Evolutionary conservation across 2,888 invertebrate genomes (phyloP).

Genomic region (Epistrophe eligans): DNA sequence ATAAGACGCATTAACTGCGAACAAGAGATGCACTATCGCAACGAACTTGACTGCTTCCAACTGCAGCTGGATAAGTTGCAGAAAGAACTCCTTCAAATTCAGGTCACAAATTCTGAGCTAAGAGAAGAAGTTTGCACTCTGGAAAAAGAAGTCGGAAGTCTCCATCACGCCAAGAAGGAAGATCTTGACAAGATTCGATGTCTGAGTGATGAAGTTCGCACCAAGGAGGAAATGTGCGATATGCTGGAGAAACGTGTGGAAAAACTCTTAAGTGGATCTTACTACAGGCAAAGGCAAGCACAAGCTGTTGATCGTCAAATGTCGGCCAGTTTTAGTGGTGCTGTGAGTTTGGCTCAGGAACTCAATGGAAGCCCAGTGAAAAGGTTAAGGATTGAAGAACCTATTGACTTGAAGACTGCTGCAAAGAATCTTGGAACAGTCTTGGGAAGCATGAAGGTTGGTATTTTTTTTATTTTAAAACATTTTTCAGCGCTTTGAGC

Average conservation of each 20-base stretch:
- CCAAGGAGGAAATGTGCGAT: constrained; percentile 81
- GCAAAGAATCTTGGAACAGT: constrained; percentile 80
- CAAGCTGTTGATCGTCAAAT: constrained; percentile 3
- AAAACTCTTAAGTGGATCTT: constrained; percentile 77
- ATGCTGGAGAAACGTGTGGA: constrained; percentile 79
- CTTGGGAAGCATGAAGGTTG: constrained; percentile 80
- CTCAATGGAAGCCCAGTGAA: constrained; percentile 81
- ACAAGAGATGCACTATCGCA: constrained; percentile 84
- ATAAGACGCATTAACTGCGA: constrained; percentile 85
- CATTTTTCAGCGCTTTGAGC: background rate
- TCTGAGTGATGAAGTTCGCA: constrained; percentile 86
- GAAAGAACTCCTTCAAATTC: constrained; percentile 87
- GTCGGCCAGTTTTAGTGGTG: constrained; percentile 29
- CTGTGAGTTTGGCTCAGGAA: constrained; percentile 81
- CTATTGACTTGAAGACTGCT: constrained; percentile 79
- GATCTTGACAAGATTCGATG: constrained; percentile 86
- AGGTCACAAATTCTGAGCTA: constrained; percentile 88
- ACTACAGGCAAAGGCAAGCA: constrained; percentile 25
- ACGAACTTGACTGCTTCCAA: constrained; percentile 85
- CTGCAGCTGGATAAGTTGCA: constrained; percentile 85
- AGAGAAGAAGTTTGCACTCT: constrained; percentile 88
- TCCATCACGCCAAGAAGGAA: constrained; percentile 85
- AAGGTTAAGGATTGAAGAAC: constrained; percentile 79
- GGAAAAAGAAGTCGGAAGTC: constrained; percentile 86
- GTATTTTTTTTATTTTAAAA: background rate